Evolutionary conservation across 2,888 invertebrate genomes (phyloP).

Genomic region (Enchytraeus crypticus): DNA sequence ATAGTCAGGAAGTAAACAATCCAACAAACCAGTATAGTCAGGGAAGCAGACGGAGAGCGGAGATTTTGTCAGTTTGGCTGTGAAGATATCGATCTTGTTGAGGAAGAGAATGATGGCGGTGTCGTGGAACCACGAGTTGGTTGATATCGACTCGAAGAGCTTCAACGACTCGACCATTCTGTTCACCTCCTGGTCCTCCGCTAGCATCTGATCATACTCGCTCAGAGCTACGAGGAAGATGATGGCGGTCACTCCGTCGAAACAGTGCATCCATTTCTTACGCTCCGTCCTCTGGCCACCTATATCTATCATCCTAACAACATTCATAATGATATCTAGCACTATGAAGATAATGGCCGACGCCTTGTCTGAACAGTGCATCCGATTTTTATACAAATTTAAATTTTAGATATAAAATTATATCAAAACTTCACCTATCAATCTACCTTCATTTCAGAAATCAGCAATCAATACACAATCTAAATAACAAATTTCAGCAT

Average conservation of each 20-base stretch:
- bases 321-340: too few relatives aligned
- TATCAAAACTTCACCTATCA: too few relatives aligned
- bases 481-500: too few relatives aligned
- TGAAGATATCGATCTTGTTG: constrained; percentile 9
- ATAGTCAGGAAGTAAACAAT: not conserved
- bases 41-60: constrained; percentile 1
- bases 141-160: constrained; percentile 6
- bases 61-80: not conserved
- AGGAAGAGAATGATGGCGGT: constrained; percentile 8
- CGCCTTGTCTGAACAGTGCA: too few relatives aligned
- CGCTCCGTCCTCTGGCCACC: constrained; percentile 85
- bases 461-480: too few relatives aligned
- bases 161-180: constrained; percentile 4
- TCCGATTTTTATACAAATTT: too few relatives aligned
- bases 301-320: constrained; percentile 79
- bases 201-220: constrained; percentile 76
- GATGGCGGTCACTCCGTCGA: constrained; percentile 82
- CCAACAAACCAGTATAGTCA: constrained; percentile 3
- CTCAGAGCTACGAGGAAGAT: constrained; percentile 83
- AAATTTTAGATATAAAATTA: too few relatives aligned
- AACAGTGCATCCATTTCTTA: constrained; percentile 90
- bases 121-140: constrained; percentile 5
- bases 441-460: too few relatives aligned
- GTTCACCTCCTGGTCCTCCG: too few relatives aligned
- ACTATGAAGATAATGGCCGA: too few relatives aligned